Conservation (phyloP, 2,113 vertebrate species). For the Istiophorus platypterus region DNA sequence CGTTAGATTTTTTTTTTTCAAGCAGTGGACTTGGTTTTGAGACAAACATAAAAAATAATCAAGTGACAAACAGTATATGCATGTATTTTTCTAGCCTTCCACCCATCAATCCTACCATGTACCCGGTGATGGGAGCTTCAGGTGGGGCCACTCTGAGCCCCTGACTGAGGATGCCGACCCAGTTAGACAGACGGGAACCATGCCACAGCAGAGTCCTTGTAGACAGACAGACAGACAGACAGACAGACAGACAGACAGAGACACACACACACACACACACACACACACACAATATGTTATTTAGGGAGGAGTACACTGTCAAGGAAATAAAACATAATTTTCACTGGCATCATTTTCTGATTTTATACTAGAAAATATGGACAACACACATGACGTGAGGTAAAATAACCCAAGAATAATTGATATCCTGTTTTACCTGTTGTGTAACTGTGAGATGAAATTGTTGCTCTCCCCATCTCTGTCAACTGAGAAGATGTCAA, state of each 20-base stretch:
- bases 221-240: conserved; percentile 8
- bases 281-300: neutral
- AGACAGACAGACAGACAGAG: conserved; percentile 8
- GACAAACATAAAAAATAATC: neutral
- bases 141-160: conserved; percentile 91
- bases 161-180: conserved; percentile 91
- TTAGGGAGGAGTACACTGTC: neutral
- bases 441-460: conserved; percentile 86
- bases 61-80: neutral
- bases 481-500: conserved; percentile 88
- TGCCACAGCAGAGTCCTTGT: conserved; percentile 92
- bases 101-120: conserved; percentile 86
- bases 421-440: conserved; percentile 79
- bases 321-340: neutral
- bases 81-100: neutral
- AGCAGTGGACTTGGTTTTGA: neutral
- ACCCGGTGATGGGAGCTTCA: conserved; percentile 92
- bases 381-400: neutral
- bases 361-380: neutral
- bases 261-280: too few species aligned
- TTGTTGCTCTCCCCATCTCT: conserved; percentile 80
- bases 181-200: conserved; percentile 92
- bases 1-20: neutral
- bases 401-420: neutral
- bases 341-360: neutral